Base-by-base conservation (phyloP, 1,140 invertebrate species). In the Belonocnema kinseyi region DNA sequence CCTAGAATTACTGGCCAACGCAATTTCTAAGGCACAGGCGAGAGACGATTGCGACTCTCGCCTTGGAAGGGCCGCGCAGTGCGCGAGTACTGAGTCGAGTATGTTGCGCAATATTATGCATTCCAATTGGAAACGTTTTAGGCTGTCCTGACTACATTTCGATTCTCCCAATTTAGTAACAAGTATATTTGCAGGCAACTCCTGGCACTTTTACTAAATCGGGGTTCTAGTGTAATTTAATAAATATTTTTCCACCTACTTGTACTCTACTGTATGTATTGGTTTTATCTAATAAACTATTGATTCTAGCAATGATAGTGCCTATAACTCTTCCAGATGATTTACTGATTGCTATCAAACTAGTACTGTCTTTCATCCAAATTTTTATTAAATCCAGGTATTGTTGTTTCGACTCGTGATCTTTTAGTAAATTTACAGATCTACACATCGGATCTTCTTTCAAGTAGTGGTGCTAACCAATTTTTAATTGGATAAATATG, bases 321-420 rank as follows among this genome's bases (percentile, higher is more conserved):
- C 93, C 93, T 19, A 93, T 85, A 5, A 93, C 82, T 52, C 92
- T 89, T 56, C 92, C 91, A 0, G 91, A 91, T 58, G 89, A 88
- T 80, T 92, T 87, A 77, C 93, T 93, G 0, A 94, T 85, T 2
- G 93, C 94, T 1, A 93, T 90, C 50, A 95, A 88, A 3, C 94
- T 94, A 77, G 92, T 92, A n/a, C 92, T 93, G 72, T 94, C 94
- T 74, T 93, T 93, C 88, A 95, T 92, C 92, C 93, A 93, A 17
- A 91, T 91, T 58, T 88, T 84, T 0, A 92, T 87, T 26, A 93
- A 87, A 70, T 93, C 87, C 2, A 93, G 61, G 80, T 93, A 94
- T 50, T 89, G 90, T 19, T 93, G 89, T 0, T 92, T 84, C 0
- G 93, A 94, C 58, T 91, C 88, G 56, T 84, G 77, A 78, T 94